Percentiles rank a stretch among this genome's conserved stretches.
Conservation (phyloP, 2,113 vertebrate species). For the Sarotherodon lohbergeri region DNA sequence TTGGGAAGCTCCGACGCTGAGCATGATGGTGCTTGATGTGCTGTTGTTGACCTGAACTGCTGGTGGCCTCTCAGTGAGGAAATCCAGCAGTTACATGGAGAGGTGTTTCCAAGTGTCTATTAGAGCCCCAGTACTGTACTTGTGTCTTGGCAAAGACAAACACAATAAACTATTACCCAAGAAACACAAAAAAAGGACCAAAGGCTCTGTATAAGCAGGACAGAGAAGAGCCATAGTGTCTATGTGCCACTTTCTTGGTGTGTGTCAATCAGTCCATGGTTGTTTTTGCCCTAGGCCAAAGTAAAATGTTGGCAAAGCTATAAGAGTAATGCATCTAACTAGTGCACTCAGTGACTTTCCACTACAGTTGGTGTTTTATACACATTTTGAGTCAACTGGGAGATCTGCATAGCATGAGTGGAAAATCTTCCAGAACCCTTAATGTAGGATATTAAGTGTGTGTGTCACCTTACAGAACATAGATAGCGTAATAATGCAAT, state of each 20-base stretch:
- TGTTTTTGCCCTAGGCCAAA: background rate
- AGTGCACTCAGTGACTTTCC: background rate
- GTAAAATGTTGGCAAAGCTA: fast-evolving
- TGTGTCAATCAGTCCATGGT: background rate
- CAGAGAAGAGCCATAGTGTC: background rate
- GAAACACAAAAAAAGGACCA: background rate
- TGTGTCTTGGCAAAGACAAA: background rate
- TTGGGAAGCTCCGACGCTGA: background rate
- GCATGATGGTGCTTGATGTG: background rate
- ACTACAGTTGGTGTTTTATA: background rate
- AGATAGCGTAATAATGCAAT: fast-evolving
- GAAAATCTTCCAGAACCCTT: background rate
- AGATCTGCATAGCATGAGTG: background rate
- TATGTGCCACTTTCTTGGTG: background rate
- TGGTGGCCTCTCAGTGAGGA: background rate
- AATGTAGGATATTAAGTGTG: background rate
- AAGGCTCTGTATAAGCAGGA: background rate
- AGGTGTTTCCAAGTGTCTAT: background rate
- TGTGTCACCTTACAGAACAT: background rate
- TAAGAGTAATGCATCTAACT: background rate
- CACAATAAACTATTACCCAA: background rate
- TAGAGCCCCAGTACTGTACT: background rate
- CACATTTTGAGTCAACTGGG: background rate
- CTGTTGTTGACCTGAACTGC: background rate
- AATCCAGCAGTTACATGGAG: background rate